A percentile compares a stretch with the other conserved stretches of the same genome.
Evolutionary conservation across 2,888 invertebrate genomes (phyloP).

Genomic region (Atethmia centrago): DNA sequence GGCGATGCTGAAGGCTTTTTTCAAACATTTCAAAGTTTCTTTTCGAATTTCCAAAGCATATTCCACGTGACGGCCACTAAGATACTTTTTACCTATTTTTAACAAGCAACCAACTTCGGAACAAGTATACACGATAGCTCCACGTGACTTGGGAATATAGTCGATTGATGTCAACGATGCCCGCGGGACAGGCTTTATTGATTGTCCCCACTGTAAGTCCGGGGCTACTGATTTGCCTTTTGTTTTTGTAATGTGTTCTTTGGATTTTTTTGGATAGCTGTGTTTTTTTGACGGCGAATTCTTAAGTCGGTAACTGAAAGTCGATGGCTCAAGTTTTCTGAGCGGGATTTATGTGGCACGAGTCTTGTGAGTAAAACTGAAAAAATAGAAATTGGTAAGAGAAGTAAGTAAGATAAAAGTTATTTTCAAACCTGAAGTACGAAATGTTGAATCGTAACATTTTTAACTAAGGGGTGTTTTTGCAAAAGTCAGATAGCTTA

Average conservation of each 20-base stretch:
- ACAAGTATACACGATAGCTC: constrained; percentile 15
- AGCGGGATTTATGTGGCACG: background rate
- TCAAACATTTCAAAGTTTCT: no score
- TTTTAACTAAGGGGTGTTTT: no score
- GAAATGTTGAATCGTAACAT: background rate
- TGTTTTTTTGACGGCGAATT: no score
- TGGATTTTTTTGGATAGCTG: background rate
- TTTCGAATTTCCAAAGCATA: no score
- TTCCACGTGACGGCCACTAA: no score
- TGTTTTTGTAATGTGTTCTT: constrained; percentile 12
- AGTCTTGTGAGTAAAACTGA: background rate
- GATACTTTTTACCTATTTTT: background rate
- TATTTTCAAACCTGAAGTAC: background rate
- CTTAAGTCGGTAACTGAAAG: no score
- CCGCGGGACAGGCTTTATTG: constrained; percentile 64
- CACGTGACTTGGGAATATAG: constrained; percentile 37
- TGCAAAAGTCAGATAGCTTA: no score
- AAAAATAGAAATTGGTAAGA: background rate
- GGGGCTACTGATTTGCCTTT: constrained; percentile 35
- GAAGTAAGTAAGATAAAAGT: background rate
- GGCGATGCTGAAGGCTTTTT: no score
- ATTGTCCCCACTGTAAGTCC: constrained; percentile 47
- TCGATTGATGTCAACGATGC: constrained; percentile 65
- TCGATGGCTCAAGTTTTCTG: no score
- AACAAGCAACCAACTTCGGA: background rate